Evolutionary conservation across 1,140 invertebrate genomes (phyloP).

Genomic region (Sycophaga agraensis): DNA sequence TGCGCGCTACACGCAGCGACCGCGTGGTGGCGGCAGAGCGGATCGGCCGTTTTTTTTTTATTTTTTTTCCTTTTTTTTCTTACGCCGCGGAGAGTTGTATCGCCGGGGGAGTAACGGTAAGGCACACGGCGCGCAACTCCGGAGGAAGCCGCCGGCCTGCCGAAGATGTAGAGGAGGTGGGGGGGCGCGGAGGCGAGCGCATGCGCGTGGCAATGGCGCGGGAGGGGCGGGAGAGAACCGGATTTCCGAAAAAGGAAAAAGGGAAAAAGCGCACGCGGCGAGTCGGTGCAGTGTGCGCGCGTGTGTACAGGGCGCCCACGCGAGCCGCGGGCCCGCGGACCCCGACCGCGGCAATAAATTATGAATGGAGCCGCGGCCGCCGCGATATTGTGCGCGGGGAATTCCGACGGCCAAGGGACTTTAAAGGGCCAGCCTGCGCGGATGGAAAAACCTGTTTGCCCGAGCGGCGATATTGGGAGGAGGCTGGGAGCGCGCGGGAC

Average conservation of each 20-base stretch:
- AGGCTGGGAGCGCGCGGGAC: not conserved
- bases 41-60: not conserved
- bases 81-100: not conserved
- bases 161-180: not conserved
- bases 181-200: no score
- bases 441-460: slow-evolving; percentile 4
- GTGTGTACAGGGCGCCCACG: slow-evolving; percentile 36
- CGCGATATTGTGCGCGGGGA: not conserved
- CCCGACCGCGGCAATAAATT: slow-evolving; percentile 18
- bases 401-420: not conserved
- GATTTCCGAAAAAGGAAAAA: slow-evolving; percentile 54
- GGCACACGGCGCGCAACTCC: no score
- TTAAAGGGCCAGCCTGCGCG: not conserved
- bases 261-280: slow-evolving; percentile 7
- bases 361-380: not conserved
- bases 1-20: no score
- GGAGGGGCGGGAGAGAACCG: slow-evolving; percentile 33
- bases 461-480: not conserved
- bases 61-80: no score
- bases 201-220: not conserved
- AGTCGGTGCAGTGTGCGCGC: slow-evolving; percentile 19
- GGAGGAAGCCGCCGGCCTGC: not conserved
- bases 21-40: no score
- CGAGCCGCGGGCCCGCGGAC: no score
- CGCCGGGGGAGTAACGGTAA: slow-evolving; percentile 2